These are phyloP conservation scores for Rhineura floridana DNA, from an alignment of 2,113 vertebrate genomes.

Conservation along the genomic window DNA sequence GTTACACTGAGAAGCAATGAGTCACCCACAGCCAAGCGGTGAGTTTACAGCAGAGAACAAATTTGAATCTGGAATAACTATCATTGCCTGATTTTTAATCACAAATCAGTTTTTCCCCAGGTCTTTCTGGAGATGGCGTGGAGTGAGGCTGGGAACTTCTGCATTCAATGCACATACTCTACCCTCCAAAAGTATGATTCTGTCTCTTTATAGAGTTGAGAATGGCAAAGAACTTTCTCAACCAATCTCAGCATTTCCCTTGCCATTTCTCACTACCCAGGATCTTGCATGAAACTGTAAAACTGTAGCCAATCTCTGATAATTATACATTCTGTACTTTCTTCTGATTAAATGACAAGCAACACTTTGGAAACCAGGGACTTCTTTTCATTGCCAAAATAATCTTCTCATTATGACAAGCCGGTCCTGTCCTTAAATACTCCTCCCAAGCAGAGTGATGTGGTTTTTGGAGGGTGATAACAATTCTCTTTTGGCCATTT, in stretches of 20 bases:
- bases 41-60: background rate
- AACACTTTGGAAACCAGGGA: slow-evolving; percentile 39
- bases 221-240: background rate
- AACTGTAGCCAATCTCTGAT: background rate
- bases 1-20: background rate
- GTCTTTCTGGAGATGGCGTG: background rate
- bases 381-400: slow-evolving; percentile 30
- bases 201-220: background rate
- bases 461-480: slow-evolving; percentile 43
- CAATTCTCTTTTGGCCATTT: slow-evolving; percentile 30
- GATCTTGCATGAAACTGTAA: background rate
- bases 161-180: background rate
- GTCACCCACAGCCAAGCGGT: background rate
- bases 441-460: background rate
- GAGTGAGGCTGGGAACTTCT: background rate
- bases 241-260: background rate
- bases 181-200: background rate
- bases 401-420: slow-evolving; percentile 41
- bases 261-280: background rate
- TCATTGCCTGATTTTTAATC: background rate
- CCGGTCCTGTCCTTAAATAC: background rate
- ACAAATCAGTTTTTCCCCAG: background rate
- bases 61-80: background rate
- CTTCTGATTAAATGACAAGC: slow-evolving; percentile 47
- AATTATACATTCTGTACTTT: slow-evolving; percentile 27